These are phyloP conservation scores for Chroicocephalus ridibundus DNA, from an alignment of 2,113 vertebrate species.

Conservation along the genomic window DNA sequence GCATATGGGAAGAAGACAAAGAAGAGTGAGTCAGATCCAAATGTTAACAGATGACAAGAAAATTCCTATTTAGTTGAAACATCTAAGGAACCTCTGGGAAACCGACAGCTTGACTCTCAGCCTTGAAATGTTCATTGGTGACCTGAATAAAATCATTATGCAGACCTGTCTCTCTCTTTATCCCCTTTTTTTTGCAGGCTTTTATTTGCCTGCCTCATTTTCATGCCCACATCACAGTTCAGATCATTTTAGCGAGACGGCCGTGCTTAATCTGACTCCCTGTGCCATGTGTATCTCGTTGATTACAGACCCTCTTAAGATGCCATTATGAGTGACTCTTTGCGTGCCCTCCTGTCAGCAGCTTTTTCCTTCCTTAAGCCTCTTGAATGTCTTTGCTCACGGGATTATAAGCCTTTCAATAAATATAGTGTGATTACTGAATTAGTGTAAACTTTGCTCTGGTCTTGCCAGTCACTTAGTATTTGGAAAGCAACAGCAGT, in stretches of 20 bases:
- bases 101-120: conserved; percentile 14
- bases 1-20: not conserved
- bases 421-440: conserved; percentile 48
- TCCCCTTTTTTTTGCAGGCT: not conserved
- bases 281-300: conserved; percentile 44
- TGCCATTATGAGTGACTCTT: conserved; percentile 57
- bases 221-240: conserved; percentile 7
- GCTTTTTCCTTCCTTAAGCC: conserved; percentile 61
- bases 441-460: conserved; percentile 59
- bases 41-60: not conserved
- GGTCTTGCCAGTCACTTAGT: not conserved
- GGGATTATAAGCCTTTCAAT: conserved; percentile 52
- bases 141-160: conserved; percentile 41
- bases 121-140: not conserved
- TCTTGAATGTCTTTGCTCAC: conserved; percentile 52
- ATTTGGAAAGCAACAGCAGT: not conserved
- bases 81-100: not conserved
- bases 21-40: not conserved
- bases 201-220: conserved; percentile 56
- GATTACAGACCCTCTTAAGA: conserved; percentile 69
- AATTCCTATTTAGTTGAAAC: conserved; percentile 7
- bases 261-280: conserved; percentile 52
- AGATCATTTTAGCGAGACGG: conserved; percentile 2
- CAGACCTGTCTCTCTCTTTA: conserved; percentile 13
- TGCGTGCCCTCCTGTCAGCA: conserved; percentile 56